A percentile compares a stretch with the other conserved stretches of the same genome.
phyloP scores from a whole-genome alignment of 2,797 vertebrate genomes.

The Brotogeris chrysoptera region DNA sequence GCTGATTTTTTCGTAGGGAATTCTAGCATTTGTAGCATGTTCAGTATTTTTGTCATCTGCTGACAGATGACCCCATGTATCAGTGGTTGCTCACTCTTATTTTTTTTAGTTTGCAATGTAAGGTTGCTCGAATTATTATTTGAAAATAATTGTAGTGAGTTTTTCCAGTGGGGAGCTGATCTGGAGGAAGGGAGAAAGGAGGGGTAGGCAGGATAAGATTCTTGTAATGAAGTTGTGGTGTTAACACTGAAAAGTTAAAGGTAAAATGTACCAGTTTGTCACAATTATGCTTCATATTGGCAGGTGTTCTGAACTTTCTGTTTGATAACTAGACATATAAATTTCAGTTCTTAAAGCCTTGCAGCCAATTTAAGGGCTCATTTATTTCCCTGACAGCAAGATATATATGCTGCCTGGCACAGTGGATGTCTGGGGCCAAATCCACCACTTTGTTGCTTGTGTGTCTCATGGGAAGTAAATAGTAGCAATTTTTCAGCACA shows the following conservation, averaged over 20 bases:
- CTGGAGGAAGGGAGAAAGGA: background rate
- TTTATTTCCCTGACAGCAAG: conserved; percentile 86
- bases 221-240: conserved; percentile 65
- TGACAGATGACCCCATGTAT: background rate
- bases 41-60: background rate
- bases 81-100: background rate
- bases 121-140: background rate
- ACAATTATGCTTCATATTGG: conserved; percentile 84
- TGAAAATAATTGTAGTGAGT: background rate
- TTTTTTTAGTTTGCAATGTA: background rate
- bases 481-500: conserved; percentile 81
- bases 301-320: conserved; percentile 85
- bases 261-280: conserved; percentile 84
- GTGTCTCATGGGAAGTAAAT: conserved; percentile 79
- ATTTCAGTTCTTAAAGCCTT: conserved; percentile 86
- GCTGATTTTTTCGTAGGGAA: background rate
- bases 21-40: background rate
- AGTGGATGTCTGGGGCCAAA: conserved; percentile 80
- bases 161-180: background rate
- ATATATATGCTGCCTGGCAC: conserved; percentile 80
- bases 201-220: background rate
- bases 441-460: conserved; percentile 75
- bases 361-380: conserved; percentile 86
- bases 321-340: conserved; percentile 87
- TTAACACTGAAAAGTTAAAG: conserved; percentile 77